Evolutionary conservation across 1,140 invertebrate species (phyloP).

Genomic region (Pentalonia nigronervosa): DNA sequence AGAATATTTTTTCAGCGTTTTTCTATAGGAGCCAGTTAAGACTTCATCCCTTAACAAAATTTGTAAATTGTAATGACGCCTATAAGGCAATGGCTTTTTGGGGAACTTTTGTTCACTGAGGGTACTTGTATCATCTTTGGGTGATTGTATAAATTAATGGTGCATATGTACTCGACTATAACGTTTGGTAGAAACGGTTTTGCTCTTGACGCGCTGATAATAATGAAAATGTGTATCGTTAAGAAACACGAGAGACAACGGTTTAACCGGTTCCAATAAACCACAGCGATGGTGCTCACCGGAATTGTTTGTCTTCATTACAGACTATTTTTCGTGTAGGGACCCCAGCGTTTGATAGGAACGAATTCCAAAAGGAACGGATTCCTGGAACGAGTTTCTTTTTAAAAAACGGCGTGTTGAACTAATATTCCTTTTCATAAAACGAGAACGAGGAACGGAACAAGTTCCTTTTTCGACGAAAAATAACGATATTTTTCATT

Average conservation of each 20-base stretch:
- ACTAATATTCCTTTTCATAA: no score
- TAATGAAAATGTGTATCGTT: slow-evolving; percentile 34
- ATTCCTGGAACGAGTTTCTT: no score
- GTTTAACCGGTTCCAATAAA: not conserved
- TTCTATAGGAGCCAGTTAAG: not conserved
- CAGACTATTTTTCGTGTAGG: not conserved
- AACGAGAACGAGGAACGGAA: no score
- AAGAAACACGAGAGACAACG: not conserved
- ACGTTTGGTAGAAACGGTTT: slow-evolving; percentile 70
- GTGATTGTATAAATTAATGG: slow-evolving; percentile 70
- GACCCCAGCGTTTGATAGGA: no score
- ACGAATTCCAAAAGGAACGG: no score
- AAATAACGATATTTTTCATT: no score
- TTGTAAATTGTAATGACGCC: not conserved
- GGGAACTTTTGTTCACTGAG: slow-evolving; percentile 63
- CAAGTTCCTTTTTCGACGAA: no score
- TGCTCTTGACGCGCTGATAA: slow-evolving; percentile 62
- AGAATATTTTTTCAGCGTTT: not conserved
- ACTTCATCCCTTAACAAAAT: not conserved
- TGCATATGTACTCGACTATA: slow-evolving; percentile 71
- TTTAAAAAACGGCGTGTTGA: no score
- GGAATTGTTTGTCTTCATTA: not conserved
- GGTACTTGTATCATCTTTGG: slow-evolving; percentile 66
- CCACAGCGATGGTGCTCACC: not conserved
- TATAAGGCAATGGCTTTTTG: not conserved